Evolutionary conservation across 2,113 vertebrate species (phyloP).

Genomic region (Salvator merianae): DNA sequence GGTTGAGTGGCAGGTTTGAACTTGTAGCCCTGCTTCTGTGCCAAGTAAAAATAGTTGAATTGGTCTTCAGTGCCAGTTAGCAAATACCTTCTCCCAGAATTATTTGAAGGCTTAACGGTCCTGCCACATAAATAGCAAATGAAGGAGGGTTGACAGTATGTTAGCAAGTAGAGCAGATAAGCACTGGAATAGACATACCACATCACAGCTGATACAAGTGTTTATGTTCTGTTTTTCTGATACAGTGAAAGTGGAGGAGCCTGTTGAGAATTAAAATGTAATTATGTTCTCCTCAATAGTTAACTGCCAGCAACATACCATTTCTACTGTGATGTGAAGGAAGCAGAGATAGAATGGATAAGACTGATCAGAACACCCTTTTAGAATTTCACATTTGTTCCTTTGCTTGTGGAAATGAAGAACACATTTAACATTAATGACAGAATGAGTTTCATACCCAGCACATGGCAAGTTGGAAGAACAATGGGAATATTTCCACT

Average conservation of each 20-base stretch:
- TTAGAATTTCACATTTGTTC: not conserved
- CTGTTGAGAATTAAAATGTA: not conserved
- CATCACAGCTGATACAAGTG: not conserved
- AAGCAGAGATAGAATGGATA: not conserved
- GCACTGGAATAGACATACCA: not conserved
- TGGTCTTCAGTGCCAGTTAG: not conserved
- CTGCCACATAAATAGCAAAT: not conserved
- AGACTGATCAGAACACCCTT: not conserved
- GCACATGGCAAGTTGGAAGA: too few species aligned
- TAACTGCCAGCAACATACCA: not conserved
- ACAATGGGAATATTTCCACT: not conserved
- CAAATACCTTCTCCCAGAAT: not conserved
- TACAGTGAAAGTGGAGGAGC: not conserved
- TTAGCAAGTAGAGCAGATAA: not conserved
- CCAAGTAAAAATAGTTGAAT: not conserved
- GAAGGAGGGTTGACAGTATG: not conserved
- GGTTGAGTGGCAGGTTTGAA: not conserved
- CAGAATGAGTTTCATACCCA: too few species aligned
- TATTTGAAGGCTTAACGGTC: not conserved
- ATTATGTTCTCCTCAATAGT: not conserved
- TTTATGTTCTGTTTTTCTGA: not conserved
- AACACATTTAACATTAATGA: not conserved
- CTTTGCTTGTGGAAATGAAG: not conserved
- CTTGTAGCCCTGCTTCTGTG: not conserved
- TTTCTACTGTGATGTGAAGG: not conserved